Base-by-base conservation (phyloP, 2,888 invertebrate species). In the Melinaea menophilus region DNA sequence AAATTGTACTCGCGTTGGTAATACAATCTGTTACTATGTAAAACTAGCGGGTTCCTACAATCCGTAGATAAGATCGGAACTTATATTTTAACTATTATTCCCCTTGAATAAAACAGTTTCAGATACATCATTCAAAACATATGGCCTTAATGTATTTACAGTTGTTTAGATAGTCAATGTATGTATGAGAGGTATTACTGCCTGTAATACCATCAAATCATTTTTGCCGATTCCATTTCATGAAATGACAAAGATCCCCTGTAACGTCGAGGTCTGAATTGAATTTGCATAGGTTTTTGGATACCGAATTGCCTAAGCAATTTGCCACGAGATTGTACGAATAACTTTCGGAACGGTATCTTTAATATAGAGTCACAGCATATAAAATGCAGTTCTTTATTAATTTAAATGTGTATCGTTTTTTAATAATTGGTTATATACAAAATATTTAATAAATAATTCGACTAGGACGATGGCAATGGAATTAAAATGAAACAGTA, bases 281-380 rank as follows among this genome's bases (percentile, higher is more conserved):
- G 62, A 59, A 63, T 68, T 59, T 65, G 61, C 61, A 67, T 59
- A 61, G 55, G 61, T 54, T 65, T 65, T 62, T 62, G 59, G 56
- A 56, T 61, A 64, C 65, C 66, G 58, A 57, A 67, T 65, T 58
- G 61, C 61, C 45, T 56, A 65, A 67, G 61, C 65, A 70, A 70
- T 70, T 67, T 66, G 56, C 61, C 54, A n/a, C 57, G 59, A 59
- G 58, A 59, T 55, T 59, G 60, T 48, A 56, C 45, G 65, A 51
- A 63, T 61, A 60, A 62, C 56, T 48, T 56, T 46, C 31, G 56
- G 54, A 35, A 13, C 34, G 51, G 35, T 22, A 13, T 61, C 37
- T 37, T 37, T 37, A 66, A 56, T 57, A 11, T 33, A 22, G 22
- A 5, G 45, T 12, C 58, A 34, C 34, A 56, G 58, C n/a, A 12